Evolutionary conservation across 1,140 invertebrate genomes (phyloP), one percentile per base, ranked within the genome.

Genomic region (Lasaia peninsularis): DNA sequence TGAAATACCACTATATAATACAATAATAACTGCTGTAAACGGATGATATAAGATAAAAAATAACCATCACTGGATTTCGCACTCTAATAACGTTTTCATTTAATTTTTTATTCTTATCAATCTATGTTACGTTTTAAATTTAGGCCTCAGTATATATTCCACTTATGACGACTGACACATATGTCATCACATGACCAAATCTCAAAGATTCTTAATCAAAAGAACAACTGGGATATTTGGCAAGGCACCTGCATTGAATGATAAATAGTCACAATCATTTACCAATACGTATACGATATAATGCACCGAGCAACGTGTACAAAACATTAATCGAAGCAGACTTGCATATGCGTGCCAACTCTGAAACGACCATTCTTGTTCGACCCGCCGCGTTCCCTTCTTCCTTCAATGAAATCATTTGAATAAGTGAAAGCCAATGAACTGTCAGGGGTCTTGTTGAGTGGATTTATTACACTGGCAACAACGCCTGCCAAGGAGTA

Each of bases 251-350:
- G 51, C 51, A 58, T 52, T 63, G 56, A 62, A 71, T 71, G 65
- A 75, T 72, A 72, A 66, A 71, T 65, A 55, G 65, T 50, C 56
- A 63, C 63, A 62, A 75, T 73, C 62, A 68, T 75, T 73, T 73
- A 73, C 65, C 60, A 60, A 74, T 72, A 67, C 55, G 48, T 59
- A 67, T 66, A 62, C 56, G 60, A 66, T 60, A 67, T 58, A 62
- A 75, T 62, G 67, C 61, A 58, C 67, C 62, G 73, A 31, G 33
- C 14, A 37, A 40, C 52, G 34, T 24, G 24, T 37, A 72, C 73
- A 69, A 72, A 75, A 77, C 74, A 82, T 78, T 80, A 75, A 82
- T 74, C 74, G 72, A 75, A 55, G 56, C 58, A 65, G 71, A 73
- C 72, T 63, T 66, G 71, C 54, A 65, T 53, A 62, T 56, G 60